Base-by-base conservation (phyloP, 1,140 invertebrate species). In the Drosophila tsacasi region DNA sequence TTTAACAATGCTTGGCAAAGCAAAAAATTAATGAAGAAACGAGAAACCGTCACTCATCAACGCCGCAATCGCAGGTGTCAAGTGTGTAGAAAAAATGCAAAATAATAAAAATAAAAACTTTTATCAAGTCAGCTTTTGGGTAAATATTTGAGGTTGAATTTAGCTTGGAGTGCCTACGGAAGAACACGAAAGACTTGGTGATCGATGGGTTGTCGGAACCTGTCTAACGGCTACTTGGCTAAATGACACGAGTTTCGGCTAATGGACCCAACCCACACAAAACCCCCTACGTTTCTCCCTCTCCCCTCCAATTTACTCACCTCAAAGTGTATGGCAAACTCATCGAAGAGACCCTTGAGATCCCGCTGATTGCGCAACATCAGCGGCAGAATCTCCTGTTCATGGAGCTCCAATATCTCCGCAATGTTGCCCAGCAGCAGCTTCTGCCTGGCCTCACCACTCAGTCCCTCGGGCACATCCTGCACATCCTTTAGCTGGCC, bases 261-360 rank as follows among this genome's bases (percentile, higher is more conserved):
- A 78, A 78, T 78, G 44, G 65, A 69, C 58, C 63, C 58, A 61
- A n/a, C 74, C 75, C 76, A 69, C 64, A 21, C 58, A 21, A n/a
- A n/a, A n/a, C n/a, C n/a, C n/a, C n/a, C n/a, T n/a, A n/a, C n/a
- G 1, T 19, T 13, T 15, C 37, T 32, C 13, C 49, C 23, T n/a
- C 46, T 1, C 19, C 19, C 25, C 25, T 3, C 8, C 6, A 46
- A 12, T 39, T 8, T 9, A 84, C 91, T 92, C 52, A 92, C 91
- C 76, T 92, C 91, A 65, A 92, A 91, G 35, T 78, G 79, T 19
- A 57, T 46, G 12, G 92, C 77, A 69, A 93, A 92, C 57, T 92
- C 92, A 60, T 93, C 91, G 39, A 93, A 93, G 23, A 93, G 73
- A 25, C 76, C 74, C 60, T 92, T 92, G 27, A 92, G 78, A 83